These are phyloP conservation scores for Holacanthella duospinosa DNA, from an alignment of 2,888 invertebrate species.

Conservation along the genomic window DNA sequence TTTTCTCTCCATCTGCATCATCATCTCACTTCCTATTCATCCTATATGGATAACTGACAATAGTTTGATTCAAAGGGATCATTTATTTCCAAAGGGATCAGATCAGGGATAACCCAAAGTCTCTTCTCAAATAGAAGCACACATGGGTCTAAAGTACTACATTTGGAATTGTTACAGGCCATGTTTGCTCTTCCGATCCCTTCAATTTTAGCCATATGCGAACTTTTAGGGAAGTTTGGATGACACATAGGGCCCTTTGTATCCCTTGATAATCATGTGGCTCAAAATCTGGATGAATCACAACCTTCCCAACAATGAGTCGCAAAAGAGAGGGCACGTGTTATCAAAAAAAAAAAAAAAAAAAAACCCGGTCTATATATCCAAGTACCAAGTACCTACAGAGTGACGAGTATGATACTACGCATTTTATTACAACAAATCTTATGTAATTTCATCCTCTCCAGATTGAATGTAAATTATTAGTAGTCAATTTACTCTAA, in stretches of 20 bases:
- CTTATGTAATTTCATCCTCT: neutral
- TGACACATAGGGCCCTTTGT: neutral
- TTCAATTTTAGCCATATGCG: neutral
- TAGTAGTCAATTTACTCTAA: neutral
- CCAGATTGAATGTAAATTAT: neutral
- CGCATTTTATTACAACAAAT: neutral
- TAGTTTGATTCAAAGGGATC: neutral
- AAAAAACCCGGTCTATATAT: no score
- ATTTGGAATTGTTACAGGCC: no score
- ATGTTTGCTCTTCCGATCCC: neutral
- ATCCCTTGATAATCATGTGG: neutral
- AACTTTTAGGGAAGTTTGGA: no score
- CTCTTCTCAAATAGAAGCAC: neutral
- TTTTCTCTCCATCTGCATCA: neutral
- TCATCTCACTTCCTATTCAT: neutral
- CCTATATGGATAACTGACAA: neutral
- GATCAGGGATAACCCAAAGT: no score
- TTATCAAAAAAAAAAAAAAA: neutral
- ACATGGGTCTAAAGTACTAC: neutral
- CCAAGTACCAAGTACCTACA: neutral
- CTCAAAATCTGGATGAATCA: neutral
- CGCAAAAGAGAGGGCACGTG: neutral
- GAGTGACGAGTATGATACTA: neutral
- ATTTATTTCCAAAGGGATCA: neutral
- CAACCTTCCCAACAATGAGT: neutral